Evolutionary conservation across 2,797 vertebrate species (phyloP), one percentile per base, ranked within the genome.

Genomic region (Lithobates sylvaticus): DNA sequence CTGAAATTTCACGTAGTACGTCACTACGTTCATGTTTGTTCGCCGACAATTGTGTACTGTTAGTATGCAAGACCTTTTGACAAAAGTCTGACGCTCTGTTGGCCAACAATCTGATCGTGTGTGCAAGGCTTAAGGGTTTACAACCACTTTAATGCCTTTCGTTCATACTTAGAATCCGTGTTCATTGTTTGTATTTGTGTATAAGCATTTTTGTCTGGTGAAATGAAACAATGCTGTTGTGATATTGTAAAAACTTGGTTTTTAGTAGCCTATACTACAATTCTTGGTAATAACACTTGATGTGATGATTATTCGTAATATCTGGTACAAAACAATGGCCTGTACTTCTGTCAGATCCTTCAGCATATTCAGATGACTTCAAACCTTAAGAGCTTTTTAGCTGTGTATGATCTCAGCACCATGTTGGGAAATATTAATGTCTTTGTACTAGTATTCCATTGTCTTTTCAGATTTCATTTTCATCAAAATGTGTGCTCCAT

Each of bases 391-490:
- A 84, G 68, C 75, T 78, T 78, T 34, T 64, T 78, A 64, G 32
- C 76, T 16, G 67, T 47, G 50, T 42, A 72, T 65, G 81, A 78
- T 72, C 76, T 84, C 75, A 44, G 50, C 23, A 21, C 68, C 42
- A 78, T 47, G 83, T 42, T 84, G 16, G n/a, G 50, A 78, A 78
- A 78, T 84, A 84, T 78, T 84, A 70, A 84, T 84, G 83, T 77
- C 68, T 78, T 78, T 78, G 68, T 78, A 42, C 68, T 71, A 64
- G 76, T 42, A 72, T 78, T 50, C 10, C 68, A 65, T 84, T 78
- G 83, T 72, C 83, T 71, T 84, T 71, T 78, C 83, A 78, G 75
- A 72, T 72, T 78, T 61, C 27, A 78, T 84, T 84, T 78, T 34
- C 39, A 72, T 78, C 34, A 78, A 84, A 84, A 70, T 54, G 54